Percentiles rank a stretch among this genome's conserved stretches.
These are phyloP conservation scores for Gari tellinella DNA, from an alignment of 2,888 invertebrate species.

Conservation along the genomic window DNA sequence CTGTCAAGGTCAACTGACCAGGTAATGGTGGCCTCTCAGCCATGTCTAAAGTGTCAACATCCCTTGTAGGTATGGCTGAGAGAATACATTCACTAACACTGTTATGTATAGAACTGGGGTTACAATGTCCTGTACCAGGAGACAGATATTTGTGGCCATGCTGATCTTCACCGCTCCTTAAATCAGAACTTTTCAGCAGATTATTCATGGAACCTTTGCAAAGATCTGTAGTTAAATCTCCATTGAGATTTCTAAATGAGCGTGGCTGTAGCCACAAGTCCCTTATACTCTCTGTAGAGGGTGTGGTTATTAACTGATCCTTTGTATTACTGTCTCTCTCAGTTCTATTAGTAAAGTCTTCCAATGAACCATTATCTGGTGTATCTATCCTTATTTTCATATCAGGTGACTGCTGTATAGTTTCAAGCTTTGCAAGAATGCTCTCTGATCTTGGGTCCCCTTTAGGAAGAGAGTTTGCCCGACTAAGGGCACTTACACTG, in stretches of 20 bases:
- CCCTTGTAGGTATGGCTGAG: neutral
- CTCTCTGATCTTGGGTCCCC: conserved; percentile 84
- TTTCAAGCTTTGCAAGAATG: conserved; percentile 60
- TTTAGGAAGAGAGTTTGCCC: conserved; percentile 32
- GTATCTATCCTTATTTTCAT: conserved; percentile 45
- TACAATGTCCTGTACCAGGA: neutral
- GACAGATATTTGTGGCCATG: neutral
- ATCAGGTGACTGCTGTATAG: conserved; percentile 75
- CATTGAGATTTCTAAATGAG: conserved; percentile 8
- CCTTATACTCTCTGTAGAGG: conserved; percentile 6
- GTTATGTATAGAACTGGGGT: neutral
- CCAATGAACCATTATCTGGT: conserved; percentile 25
- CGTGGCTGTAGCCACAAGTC: conserved; percentile 20
- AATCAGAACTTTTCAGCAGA: conserved; percentile 26
- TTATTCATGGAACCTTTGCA: conserved; percentile 49
- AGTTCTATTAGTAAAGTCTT: conserved; percentile 11
- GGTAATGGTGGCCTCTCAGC: neutral
- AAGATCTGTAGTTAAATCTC: conserved; percentile 20
- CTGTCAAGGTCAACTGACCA: neutral
- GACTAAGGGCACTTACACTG: conserved; percentile 86
- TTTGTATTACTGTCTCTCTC: neutral
- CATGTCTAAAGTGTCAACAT: neutral
- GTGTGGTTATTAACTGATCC: neutral
- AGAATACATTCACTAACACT: conserved; percentile 5
- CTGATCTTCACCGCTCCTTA: neutral